phyloP scores from a whole-genome alignment of 1,140 invertebrate genomes.

The Drosophila bifasciata region DNA sequence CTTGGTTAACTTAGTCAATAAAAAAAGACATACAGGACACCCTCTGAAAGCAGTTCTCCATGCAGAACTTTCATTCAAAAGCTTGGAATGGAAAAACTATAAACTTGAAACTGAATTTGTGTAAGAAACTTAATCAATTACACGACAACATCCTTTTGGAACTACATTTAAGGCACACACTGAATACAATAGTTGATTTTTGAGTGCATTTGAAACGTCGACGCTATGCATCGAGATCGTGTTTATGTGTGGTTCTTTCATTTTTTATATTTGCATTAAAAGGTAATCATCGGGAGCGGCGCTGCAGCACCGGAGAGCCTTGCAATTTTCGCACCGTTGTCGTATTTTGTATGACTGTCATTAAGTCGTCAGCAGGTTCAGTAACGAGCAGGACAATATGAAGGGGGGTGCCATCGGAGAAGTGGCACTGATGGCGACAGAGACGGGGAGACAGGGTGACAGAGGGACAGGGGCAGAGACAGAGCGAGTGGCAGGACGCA shows the following conservation, averaged over 20 bases:
- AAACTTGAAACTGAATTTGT: too few relatives aligned
- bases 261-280: constrained; percentile 73
- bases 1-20: not conserved
- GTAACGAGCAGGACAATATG: constrained; percentile 55
- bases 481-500: constrained; percentile 54
- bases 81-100: too few relatives aligned
- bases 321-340: constrained; percentile 79
- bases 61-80: too few relatives aligned
- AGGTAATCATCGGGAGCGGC: constrained; percentile 74
- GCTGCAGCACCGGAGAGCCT: constrained; percentile 38
- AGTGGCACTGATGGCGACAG: constrained; percentile 8
- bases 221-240: not conserved
- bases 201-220: not conserved
- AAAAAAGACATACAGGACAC: too few relatives aligned
- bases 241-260: constrained; percentile 35
- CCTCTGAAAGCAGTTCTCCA: too few relatives aligned
- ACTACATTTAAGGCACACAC: too few relatives aligned
- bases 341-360: constrained; percentile 80
- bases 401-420: not conserved
- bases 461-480: too few relatives aligned
- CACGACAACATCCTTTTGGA: too few relatives aligned
- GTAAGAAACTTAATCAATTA: too few relatives aligned
- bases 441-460: too few relatives aligned
- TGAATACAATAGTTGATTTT: too few relatives aligned
- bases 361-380: constrained; percentile 76